Evolutionary conservation across 2,888 invertebrate species (phyloP).

Genomic region (Agrochola macilenta): DNA sequence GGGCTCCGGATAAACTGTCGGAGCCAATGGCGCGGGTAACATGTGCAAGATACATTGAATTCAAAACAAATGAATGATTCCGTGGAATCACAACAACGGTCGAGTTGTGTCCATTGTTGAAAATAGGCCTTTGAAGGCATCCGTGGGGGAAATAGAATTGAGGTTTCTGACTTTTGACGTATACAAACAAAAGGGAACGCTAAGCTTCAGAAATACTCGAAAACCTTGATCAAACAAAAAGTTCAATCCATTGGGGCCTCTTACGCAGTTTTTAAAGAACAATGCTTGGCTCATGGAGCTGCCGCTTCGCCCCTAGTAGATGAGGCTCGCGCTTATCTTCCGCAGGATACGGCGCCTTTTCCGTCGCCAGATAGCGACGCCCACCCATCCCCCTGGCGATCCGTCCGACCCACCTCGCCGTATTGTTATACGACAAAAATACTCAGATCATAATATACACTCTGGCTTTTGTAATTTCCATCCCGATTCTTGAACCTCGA

Average conservation of each 20-base stretch:
- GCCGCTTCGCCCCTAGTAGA: slow-evolving; percentile 63
- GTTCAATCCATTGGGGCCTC: slow-evolving; percentile 9
- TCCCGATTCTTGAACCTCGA: slow-evolving; percentile 5
- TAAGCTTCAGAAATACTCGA: slow-evolving; percentile 6
- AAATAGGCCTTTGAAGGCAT: background rate
- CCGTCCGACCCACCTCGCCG: slow-evolving; percentile 51
- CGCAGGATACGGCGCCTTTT: slow-evolving; percentile 81
- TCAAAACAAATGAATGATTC: slow-evolving; percentile 13
- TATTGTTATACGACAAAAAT: slow-evolving; percentile 49
- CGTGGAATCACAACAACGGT: background rate
- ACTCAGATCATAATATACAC: slow-evolving; percentile 31
- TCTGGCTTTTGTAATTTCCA: slow-evolving; percentile 29
- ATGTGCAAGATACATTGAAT: slow-evolving; percentile 36
- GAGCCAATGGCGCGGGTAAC: slow-evolving; percentile 3
- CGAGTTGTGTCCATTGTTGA: background rate
- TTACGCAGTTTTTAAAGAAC: slow-evolving; percentile 48
- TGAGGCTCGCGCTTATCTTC: slow-evolving; percentile 82
- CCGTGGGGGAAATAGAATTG: background rate
- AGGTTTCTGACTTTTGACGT: background rate
- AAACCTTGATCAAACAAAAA: slow-evolving; percentile 18
- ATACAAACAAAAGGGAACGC: slow-evolving; percentile 15
- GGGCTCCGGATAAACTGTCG: slow-evolving; percentile 18
- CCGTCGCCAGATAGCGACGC: slow-evolving; percentile 72
- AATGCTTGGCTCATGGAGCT: slow-evolving; percentile 47
- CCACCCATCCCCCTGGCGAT: slow-evolving; percentile 35